Evolutionary conservation across 2,888 invertebrate genomes (phyloP), one percentile per base, ranked within the genome.

Genomic region (Mimumesa dahlbomi): DNA sequence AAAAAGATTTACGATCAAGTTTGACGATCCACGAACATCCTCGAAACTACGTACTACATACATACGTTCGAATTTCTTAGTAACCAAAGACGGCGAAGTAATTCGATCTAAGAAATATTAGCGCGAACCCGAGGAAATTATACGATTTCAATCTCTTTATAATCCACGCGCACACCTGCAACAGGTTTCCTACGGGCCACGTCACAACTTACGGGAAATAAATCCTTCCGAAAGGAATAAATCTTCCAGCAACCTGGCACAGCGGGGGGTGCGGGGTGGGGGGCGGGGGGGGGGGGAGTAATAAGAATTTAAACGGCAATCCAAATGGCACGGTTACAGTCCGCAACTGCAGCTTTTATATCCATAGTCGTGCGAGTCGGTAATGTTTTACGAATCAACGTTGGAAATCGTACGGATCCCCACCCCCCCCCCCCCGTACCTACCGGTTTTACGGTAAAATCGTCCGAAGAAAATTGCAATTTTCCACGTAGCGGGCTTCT

Each of bases 311-410:
- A 66, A 52, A 59, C 42, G 52, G 29, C 18, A 42, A 54, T 36
- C 34, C 46, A 31, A 49, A 38, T 36, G 64, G 52, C 31, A 38
- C 38, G 36, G 50, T 46, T 48, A 45, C 48, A 45, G 52, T 50
- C 7, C 18, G 9, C 49, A 36, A 54, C 49, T 46, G 52, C 31
- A 31, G 38, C 53, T 43, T 62, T 38, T 25, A 53, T 48, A 50
- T 56, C n/a, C n/a, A n/a, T n/a, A n/a, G n/a, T n/a, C n/a, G n/a
- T n/a, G n/a, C n/a, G n/a, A 46, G 56, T 40, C 40, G 18, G 67
- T 46, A 53, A 69, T 66, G 66, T 56, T 74, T 66, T 53, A 56
- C 62, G 52, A 72, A 75, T 75, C 72, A 75, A 18, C 56, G 56
- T n/a, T n/a, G n/a, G n/a, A n/a, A n/a, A n/a, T n/a, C n/a, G n/a